Conservation (phyloP, 1,140 invertebrate species). For the Metopolophium dirhodum region DNA sequence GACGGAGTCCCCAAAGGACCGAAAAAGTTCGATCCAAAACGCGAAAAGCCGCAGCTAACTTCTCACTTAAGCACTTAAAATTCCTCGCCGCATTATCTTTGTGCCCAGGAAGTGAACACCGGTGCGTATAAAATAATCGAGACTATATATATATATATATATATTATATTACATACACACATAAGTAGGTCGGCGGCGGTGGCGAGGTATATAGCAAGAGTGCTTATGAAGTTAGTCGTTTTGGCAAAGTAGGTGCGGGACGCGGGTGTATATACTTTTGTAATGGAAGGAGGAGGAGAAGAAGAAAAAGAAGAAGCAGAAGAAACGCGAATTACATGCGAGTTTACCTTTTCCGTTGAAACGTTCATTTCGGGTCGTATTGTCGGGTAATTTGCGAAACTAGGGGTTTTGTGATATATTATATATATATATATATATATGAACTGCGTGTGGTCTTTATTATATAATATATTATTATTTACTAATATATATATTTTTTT, state of each 20-base stretch:
- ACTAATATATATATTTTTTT: conserved; percentile 1
- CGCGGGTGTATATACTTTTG: background rate
- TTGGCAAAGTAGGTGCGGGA: background rate
- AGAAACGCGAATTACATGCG: too few species aligned
- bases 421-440: background rate
- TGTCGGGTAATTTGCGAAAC: background rate
- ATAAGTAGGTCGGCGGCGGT: background rate
- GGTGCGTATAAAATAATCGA: conserved; percentile 22
- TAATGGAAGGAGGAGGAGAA: background rate
- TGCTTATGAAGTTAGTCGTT: background rate
- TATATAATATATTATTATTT: background rate
- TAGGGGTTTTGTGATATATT: background rate
- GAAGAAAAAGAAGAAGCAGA: background rate
- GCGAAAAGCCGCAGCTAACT: conserved; percentile 54
- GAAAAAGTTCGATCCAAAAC: conserved; percentile 53
- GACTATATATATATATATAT: background rate
- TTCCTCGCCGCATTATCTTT: background rate
- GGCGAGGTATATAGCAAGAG: background rate
- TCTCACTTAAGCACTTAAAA: conserved; percentile 57
- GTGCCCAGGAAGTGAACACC: background rate
- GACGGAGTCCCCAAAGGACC: conserved; percentile 36
- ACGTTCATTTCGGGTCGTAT: background rate
- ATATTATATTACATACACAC: background rate
- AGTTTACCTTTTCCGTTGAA: background rate
- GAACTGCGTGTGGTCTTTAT: conserved; percentile 37